A percentile compares a stretch with the other conserved stretches of the same genome.
These are phyloP conservation scores for Sitta europaea DNA, from an alignment of 2,113 vertebrate species.

Conservation along the genomic window DNA sequence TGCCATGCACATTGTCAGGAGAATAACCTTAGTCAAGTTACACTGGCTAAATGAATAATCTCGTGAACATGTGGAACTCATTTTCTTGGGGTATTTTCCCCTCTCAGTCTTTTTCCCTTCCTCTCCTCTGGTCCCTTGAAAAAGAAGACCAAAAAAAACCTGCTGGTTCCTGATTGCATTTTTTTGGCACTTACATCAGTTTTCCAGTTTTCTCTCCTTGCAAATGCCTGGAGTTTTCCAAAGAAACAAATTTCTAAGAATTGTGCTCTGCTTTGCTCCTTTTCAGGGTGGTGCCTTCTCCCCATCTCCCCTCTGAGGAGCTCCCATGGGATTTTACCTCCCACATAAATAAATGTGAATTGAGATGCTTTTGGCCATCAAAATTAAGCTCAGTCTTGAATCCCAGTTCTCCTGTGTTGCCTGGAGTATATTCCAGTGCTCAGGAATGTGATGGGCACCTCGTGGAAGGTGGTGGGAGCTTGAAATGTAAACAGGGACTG, in stretches of 20 bases:
- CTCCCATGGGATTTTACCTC: neutral
- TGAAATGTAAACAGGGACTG: too few species aligned
- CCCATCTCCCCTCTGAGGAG: neutral
- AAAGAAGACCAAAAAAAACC: constrained; percentile 26
- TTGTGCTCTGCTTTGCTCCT: neutral
- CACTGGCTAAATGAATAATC: constrained; percentile 47
- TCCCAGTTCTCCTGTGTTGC: neutral
- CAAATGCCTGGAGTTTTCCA: neutral
- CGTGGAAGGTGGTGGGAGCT: neutral
- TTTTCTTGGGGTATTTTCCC: constrained; percentile 58
- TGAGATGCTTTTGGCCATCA: neutral
- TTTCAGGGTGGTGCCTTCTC: fast-evolving
- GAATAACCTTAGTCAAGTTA: constrained; percentile 65
- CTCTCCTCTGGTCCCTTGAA: neutral
- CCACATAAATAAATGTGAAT: fast-evolving
- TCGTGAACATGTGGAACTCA: constrained; percentile 73
- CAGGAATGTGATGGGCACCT: fast-evolving
- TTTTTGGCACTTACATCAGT: constrained; percentile 56
- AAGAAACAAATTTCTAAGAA: neutral
- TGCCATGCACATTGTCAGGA: constrained; percentile 49
- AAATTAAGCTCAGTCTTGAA: neutral
- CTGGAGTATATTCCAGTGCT: neutral
- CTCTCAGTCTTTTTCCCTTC: neutral
- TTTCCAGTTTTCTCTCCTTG: neutral
- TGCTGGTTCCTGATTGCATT: constrained; percentile 47